These are phyloP conservation scores for Eupithecia pulchellata DNA, from an alignment of 2,888 invertebrate species.

Conservation along the genomic window DNA sequence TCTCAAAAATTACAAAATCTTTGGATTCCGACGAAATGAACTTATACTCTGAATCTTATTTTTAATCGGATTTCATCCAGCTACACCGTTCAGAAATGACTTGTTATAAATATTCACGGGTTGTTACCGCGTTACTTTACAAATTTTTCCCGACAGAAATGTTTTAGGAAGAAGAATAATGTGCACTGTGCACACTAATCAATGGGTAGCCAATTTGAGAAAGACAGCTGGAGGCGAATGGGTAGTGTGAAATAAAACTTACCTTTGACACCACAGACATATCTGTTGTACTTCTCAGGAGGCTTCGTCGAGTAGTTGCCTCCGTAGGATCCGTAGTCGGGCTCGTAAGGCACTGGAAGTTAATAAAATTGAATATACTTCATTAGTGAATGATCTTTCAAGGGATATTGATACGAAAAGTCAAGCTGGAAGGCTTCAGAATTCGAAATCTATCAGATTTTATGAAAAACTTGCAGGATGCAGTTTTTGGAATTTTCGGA, in stretches of 20 bases:
- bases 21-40: no score
- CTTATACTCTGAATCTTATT: no score
- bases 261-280: constrained; percentile 97
- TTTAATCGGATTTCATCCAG: no score
- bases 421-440: not conserved
- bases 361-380: constrained; percentile 13
- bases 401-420: not conserved
- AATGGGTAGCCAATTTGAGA: no score
- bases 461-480: not conserved
- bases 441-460: not conserved
- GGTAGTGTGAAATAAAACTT: constrained; percentile 47
- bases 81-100: not conserved
- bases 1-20: no score
- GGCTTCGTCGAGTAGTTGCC: constrained; percentile 79
- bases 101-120: no score
- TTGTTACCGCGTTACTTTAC: no score
- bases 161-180: no score
- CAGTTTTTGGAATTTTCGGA: not conserved
- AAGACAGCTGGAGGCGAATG: no score
- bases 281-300: constrained; percentile 92
- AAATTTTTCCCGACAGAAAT: no score
- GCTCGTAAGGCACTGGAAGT: constrained; percentile 74
- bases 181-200: no score
- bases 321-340: constrained; percentile 80
- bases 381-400: no score